These are phyloP conservation scores for Chrysocyon brachyurus DNA, from an alignment of 2,797 vertebrate genomes.

Conservation along the genomic window DNA sequence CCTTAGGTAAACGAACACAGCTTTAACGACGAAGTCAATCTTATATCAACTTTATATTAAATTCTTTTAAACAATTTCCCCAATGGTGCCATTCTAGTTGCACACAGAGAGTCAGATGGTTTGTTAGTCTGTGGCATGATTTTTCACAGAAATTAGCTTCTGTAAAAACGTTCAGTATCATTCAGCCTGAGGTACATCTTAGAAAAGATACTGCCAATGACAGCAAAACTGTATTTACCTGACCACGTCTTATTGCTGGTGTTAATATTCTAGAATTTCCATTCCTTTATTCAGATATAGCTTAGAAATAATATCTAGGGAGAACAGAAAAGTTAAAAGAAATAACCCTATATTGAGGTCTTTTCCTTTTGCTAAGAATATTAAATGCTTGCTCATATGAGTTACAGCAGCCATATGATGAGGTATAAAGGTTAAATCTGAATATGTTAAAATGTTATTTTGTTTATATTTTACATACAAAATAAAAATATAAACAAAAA, in stretches of 20 bases:
- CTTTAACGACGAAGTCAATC: slow-evolving; percentile 1
- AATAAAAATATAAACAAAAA: neutral
- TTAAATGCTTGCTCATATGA: neutral
- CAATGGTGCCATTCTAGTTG: neutral
- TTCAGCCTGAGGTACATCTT: neutral
- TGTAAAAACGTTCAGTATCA: neutral
- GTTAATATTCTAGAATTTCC: neutral
- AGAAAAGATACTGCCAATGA: slow-evolving; percentile 11
- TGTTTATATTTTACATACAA: neutral
- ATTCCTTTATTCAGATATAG: neutral
- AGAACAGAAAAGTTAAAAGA: slow-evolving; percentile 8
- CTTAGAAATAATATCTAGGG: slow-evolving; percentile 19
- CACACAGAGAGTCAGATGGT: neutral
- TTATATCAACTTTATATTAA: slow-evolving; percentile 3
- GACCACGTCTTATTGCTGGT: neutral
- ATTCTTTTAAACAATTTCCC: neutral
- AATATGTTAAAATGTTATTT: neutral
- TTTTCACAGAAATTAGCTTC: slow-evolving; percentile 22
- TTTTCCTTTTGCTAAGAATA: slow-evolving; percentile 38
- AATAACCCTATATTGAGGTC: neutral
- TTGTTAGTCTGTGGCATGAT: neutral
- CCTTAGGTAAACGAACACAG: slow-evolving; percentile 10
- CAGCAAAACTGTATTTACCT: neutral
- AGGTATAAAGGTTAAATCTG: neutral
- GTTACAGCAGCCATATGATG: slow-evolving; percentile 8